Conservation (phyloP, 2,888 invertebrate genomes). For the Oxystoma pomonae region DNA sequence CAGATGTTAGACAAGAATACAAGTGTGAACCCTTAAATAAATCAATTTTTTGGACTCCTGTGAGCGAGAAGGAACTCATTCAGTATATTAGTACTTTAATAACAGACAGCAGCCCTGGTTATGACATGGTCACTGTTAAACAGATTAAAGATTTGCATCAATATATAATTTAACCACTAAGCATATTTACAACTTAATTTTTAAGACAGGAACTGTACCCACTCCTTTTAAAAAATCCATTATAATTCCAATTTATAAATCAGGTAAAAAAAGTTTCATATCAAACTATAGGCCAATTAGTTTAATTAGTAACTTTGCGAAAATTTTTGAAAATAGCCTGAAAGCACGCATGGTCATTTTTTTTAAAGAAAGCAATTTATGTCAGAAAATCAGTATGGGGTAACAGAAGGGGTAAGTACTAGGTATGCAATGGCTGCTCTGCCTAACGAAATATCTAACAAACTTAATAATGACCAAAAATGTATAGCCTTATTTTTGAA, state of each 20-base stretch:
- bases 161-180: neutral
- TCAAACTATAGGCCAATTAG: neutral
- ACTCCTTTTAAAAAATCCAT: neutral
- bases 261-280: neutral
- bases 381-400: no score
- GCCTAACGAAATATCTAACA: no score
- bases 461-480: no score
- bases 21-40: neutral
- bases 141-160: neutral
- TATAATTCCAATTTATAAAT: neutral
- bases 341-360: no score
- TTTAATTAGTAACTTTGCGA: neutral
- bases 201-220: neutral
- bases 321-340: neutral
- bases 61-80: neutral
- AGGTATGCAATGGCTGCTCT: no score
- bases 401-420: no score
- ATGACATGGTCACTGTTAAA: neutral
- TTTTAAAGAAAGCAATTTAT: no score
- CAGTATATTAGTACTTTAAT: neutral
- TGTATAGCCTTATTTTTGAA: no score
- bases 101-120: neutral
- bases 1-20: neutral
- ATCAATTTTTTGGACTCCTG: neutral
- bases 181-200: no score